phyloP scores from a whole-genome alignment of 2,888 invertebrate species.

The Rutpela maculata region DNA sequence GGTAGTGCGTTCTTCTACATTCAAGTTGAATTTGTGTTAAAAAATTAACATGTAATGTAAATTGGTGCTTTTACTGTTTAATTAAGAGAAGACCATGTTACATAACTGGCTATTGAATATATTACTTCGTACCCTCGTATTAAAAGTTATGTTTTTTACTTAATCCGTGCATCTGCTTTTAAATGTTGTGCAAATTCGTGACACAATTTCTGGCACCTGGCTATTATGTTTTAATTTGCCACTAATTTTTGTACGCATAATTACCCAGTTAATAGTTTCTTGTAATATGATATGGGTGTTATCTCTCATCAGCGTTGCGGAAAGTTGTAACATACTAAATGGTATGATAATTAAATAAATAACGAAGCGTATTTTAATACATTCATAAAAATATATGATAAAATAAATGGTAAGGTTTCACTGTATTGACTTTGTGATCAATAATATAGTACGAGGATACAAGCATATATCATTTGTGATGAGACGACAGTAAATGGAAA shows the following conservation, averaged over 20 bases:
- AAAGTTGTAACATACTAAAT: not conserved
- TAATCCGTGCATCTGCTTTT: conserved; percentile 9
- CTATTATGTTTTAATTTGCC: conserved; percentile 31
- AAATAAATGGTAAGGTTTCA: too few species aligned
- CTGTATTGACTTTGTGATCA: too few species aligned
- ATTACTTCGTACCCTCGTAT: conserved; percentile 7
- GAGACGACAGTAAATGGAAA: too few species aligned
- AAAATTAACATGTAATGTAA: not conserved
- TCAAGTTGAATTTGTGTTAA: too few species aligned
- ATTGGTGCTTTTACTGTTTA: not conserved
- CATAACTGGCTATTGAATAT: not conserved
- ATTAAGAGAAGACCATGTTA: not conserved
- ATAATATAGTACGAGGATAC: too few species aligned
- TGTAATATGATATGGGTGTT: conserved; percentile 24
- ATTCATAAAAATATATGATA: too few species aligned
- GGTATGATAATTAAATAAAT: not conserved
- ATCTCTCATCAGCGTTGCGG: not conserved
- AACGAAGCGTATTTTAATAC: not conserved
- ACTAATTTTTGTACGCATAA: conserved; percentile 23
- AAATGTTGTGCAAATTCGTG: not conserved
- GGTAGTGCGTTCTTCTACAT: too few species aligned
- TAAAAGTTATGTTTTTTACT: conserved; percentile 8
- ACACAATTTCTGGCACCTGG: conserved; percentile 25
- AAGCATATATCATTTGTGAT: too few species aligned
- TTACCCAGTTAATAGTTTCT: conserved; percentile 18